phyloP scores from a whole-genome alignment of 2,888 invertebrate species.

The Nemoura dubitans region DNA sequence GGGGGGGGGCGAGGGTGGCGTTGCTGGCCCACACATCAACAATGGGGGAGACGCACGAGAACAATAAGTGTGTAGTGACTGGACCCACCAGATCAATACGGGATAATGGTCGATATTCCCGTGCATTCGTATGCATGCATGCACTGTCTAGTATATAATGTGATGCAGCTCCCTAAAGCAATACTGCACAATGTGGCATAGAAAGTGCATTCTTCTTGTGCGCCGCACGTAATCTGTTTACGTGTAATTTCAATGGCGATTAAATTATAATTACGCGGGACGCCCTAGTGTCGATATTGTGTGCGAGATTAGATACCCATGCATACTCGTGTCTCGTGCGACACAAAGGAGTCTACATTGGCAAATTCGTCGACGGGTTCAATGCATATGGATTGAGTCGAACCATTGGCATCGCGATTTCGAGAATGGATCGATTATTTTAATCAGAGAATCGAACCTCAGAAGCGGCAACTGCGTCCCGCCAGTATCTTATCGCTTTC shows the following conservation, averaged over 20 bases:
- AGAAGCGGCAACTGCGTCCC: not conserved
- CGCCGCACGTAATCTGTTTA: not conserved
- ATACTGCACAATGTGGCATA: not conserved
- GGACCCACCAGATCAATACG: slow-evolving; percentile 22
- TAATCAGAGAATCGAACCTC: not conserved
- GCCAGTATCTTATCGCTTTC: not conserved
- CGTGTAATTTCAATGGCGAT: not conserved
- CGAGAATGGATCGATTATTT: not conserved
- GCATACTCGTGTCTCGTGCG: not conserved
- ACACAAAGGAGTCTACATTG: not conserved
- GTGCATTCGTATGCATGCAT: not conserved
- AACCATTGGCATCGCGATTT: not conserved
- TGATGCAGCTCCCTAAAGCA: not conserved
- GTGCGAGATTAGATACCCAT: not conserved
- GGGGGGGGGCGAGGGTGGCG: not conserved
- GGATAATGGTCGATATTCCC: slow-evolving; percentile 28
- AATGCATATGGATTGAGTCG: not conserved
- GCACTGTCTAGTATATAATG: too few species aligned
- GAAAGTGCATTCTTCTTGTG: not conserved
- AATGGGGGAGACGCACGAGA: not conserved
- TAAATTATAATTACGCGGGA: slow-evolving; percentile 1
- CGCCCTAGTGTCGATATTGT: not conserved
- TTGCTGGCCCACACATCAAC: slow-evolving; percentile 13
- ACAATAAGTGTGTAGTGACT: slow-evolving; percentile 20
- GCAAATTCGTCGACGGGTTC: not conserved